These are phyloP conservation scores for Heliconius erato DNA, from an alignment of 2,888 invertebrate species.

Conservation along the genomic window DNA sequence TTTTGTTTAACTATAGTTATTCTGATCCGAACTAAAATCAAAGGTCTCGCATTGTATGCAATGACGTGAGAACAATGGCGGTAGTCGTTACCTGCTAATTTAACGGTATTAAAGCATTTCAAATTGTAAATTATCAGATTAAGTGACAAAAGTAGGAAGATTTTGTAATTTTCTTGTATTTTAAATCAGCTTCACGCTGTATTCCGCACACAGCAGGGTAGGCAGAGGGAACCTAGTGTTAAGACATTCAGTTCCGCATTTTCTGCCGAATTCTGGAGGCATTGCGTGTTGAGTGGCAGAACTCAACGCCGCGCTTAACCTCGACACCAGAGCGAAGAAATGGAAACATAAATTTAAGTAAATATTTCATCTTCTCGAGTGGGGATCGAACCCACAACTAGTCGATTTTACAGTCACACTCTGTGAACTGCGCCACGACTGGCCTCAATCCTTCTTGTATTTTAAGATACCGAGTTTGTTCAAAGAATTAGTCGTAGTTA, in stretches of 20 bases:
- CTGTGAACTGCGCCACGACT: too few relatives aligned
- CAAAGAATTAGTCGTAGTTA: background rate
- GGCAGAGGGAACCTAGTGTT: too few relatives aligned
- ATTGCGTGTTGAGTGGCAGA: too few relatives aligned
- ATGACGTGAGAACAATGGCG: slow-evolving; percentile 40
- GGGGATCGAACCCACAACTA: too few relatives aligned
- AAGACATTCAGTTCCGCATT: too few relatives aligned
- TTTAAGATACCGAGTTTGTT: background rate
- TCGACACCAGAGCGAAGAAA: too few relatives aligned
- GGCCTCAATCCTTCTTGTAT: background rate
- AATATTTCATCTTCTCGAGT: too few relatives aligned
- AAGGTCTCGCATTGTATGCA: slow-evolving; percentile 48
- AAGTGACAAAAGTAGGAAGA: background rate
- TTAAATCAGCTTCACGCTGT: background rate
- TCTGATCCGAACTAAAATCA: slow-evolving; percentile 33
- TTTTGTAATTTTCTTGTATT: background rate
- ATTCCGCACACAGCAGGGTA: too few relatives aligned
- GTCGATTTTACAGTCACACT: too few relatives aligned
- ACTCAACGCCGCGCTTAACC: too few relatives aligned
- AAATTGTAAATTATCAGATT: slow-evolving; percentile 36
- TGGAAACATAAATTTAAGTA: too few relatives aligned
- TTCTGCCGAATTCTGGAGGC: too few relatives aligned
- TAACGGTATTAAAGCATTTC: slow-evolving; percentile 39
- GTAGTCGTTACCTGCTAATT: slow-evolving; percentile 39
- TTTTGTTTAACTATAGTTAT: slow-evolving; percentile 14